phyloP scores from a whole-genome alignment of 2,113 vertebrate genomes.

The Corythoichthys haematopterus region DNA sequence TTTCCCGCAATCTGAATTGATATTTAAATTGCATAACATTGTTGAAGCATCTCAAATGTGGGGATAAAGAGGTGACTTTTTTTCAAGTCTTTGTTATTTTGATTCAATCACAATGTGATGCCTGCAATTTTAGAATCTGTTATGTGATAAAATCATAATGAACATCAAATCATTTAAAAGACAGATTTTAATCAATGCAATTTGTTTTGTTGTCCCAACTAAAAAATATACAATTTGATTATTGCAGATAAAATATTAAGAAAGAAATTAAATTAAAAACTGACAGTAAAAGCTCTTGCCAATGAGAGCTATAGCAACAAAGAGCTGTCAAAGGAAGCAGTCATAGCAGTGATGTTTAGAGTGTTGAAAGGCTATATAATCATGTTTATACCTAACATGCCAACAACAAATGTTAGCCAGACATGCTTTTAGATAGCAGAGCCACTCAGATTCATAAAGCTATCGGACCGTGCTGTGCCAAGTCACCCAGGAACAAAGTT shows the following conservation, averaged over 20 bases:
- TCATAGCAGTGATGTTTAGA: conserved; percentile 5
- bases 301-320: conserved; percentile 10
- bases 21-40: neutral
- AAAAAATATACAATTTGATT: neutral
- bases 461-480: conserved; percentile 22
- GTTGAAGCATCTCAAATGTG: neutral
- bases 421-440: conserved; percentile 19
- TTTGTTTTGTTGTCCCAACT: neutral
- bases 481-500: conserved; percentile 36
- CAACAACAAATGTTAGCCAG: conserved; percentile 27
- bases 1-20: too few species aligned
- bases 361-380: conserved; percentile 16
- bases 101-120: neutral
- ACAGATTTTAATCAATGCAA: neutral
- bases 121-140: neutral
- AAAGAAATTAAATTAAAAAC: neutral
- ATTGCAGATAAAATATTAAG: conserved; percentile 3
- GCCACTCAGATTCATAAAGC: conserved; percentile 20
- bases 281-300: conserved; percentile 11
- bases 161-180: neutral
- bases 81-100: neutral
- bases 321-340: conserved; percentile 12
- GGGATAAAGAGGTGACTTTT: neutral
- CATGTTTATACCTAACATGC: conserved; percentile 34
- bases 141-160: neutral